Conservation (phyloP, 2,797 vertebrate species). For the Aulostomus chinensis region DNA sequence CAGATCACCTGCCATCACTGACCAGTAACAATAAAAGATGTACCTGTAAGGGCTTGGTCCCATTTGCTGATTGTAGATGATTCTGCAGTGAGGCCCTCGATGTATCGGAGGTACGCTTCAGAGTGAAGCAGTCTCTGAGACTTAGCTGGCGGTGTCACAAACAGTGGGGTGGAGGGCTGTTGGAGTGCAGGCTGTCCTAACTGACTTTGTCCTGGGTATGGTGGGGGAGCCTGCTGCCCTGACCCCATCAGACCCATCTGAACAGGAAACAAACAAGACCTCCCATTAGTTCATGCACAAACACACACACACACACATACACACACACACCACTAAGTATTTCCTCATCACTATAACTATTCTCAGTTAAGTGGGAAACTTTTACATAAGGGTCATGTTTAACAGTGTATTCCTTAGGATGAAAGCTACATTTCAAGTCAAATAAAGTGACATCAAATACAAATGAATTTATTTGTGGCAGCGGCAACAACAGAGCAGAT, state of each 20-base stretch:
- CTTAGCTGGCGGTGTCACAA: conserved; percentile 95
- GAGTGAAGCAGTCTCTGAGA: conserved; percentile 96
- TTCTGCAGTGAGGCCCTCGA: conserved; percentile 93
- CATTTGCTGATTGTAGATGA: conserved; percentile 95
- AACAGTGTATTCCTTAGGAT: not conserved
- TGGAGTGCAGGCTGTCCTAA: conserved; percentile 85
- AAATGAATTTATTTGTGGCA: too few species aligned
- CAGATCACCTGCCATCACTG: too few species aligned
- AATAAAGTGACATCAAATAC: too few species aligned
- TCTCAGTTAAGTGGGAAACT: too few species aligned
- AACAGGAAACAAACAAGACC: conserved; percentile 11
- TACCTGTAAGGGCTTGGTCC: conserved; percentile 97
- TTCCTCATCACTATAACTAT: too few species aligned
- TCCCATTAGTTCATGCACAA: too few species aligned
- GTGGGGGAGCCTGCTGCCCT: conserved; percentile 91
- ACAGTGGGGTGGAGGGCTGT: conserved; percentile 96
- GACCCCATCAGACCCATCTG: conserved; percentile 86
- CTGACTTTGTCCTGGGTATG: conserved; percentile 90
- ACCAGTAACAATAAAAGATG: conserved; percentile 25
- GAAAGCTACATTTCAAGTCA: not conserved
- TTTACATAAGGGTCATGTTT: too few species aligned
- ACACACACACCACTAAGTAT: too few species aligned
- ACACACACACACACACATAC: too few species aligned
- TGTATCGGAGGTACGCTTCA: conserved; percentile 96
- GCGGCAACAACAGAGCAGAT: conserved; percentile 21